phyloP scores from a whole-genome alignment of 1,140 invertebrate genomes.

The Aphidius ervi region DNA sequence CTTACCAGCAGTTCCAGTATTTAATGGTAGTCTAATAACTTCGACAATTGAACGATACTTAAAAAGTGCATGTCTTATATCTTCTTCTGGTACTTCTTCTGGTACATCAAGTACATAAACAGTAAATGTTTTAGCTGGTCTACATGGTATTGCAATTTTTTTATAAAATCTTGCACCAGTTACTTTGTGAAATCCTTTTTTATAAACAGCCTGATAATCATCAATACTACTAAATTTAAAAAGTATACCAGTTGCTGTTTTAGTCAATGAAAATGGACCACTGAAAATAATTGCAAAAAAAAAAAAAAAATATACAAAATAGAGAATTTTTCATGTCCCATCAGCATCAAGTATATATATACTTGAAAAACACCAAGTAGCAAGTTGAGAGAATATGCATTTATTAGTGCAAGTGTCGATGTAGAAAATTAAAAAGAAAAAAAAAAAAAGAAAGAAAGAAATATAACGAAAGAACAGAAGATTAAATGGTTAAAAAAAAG shows the following conservation, averaged over 20 bases:
- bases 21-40: conserved; percentile 60
- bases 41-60: conserved; percentile 76
- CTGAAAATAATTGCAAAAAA: conserved; percentile 42
- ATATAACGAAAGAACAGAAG: not conserved
- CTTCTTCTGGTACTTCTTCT: conserved; percentile 76
- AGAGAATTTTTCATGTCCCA: conserved; percentile 3
- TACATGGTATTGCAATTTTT: conserved; percentile 77
- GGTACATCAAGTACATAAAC: conserved; percentile 76
- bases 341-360: conserved; percentile 14
- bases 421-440: conserved; percentile 13
- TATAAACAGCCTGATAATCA: conserved; percentile 78
- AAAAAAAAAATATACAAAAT: not conserved
- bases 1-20: conserved; percentile 44
- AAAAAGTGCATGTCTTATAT: conserved; percentile 74
- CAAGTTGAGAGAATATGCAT: conserved; percentile 21
- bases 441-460: not conserved
- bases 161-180: conserved; percentile 73
- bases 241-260: conserved; percentile 80
- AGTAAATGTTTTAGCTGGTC: conserved; percentile 77
- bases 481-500: not conserved
- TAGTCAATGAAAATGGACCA: conserved; percentile 76
- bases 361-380: conserved; percentile 12
- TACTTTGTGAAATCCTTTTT: conserved; percentile 81
- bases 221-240: conserved; percentile 83
- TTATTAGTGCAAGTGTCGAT: conserved; percentile 16